phyloP scores from a whole-genome alignment of 64 coral and sea anemone genomes.

The Montipora foliosa region DNA sequence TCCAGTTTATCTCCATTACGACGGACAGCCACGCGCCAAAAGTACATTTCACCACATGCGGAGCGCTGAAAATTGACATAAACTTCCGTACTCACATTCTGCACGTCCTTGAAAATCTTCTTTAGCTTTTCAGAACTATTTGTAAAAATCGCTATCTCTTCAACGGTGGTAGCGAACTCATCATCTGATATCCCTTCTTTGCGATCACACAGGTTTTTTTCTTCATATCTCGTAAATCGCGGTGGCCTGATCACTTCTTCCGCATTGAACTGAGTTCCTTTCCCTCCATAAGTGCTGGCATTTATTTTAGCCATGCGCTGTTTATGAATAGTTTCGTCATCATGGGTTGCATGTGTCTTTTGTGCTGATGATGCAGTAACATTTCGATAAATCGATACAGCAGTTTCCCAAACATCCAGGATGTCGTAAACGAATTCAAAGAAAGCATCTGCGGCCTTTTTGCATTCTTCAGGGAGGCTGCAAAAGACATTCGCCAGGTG shows the following conservation, averaged over 20 bases:
- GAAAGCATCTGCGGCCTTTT: background rate
- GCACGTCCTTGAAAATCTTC: no score
- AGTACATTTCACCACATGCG: no score
- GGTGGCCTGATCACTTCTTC: constrained; percentile 2
- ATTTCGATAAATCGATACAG: background rate
- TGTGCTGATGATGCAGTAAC: no score
- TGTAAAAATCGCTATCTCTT: constrained; percentile 20
- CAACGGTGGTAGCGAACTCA: constrained; percentile 12
- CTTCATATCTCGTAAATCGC: constrained; percentile 21
- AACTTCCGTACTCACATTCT: no score
- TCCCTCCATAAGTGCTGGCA: no score
- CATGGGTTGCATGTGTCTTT: no score
- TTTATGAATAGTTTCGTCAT: no score
- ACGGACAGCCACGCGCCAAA: constrained; percentile 30
- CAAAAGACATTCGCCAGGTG: background rate
- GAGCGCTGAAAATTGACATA: no score
- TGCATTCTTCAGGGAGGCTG: constrained; percentile 18
- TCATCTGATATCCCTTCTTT: background rate
- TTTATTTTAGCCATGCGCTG: no score
- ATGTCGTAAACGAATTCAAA: background rate
- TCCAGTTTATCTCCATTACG: constrained; percentile 8
- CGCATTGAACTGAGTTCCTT: no score
- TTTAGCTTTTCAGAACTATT: constrained; percentile 41
- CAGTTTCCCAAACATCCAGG: background rate
- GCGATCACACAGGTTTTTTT: constrained; percentile 45